Conservation (phyloP, 35 echinoderm and acorn worm species). For the Eucidaris tribuloides region DNA sequence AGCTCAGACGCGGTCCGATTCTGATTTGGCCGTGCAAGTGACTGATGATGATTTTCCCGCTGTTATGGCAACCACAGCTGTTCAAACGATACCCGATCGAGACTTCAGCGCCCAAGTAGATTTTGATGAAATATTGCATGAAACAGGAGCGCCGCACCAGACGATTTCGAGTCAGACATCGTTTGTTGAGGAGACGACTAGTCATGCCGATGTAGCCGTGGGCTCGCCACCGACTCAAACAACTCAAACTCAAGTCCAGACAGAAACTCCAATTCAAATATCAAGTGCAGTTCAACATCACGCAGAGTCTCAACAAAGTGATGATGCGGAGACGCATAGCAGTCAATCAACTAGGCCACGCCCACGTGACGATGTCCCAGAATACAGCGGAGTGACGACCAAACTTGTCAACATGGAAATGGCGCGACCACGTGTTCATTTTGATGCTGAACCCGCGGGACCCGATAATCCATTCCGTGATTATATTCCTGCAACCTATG, state of each 20-base stretch:
- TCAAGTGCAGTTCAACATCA: not conserved
- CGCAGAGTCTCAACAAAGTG: not conserved
- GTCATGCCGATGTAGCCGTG: not conserved
- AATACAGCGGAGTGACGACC: not conserved
- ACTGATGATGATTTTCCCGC: conserved; percentile 14
- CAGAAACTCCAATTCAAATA: not conserved
- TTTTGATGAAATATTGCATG: conserved; percentile 11
- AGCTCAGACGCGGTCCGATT: conserved; percentile 9
- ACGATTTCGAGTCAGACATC: conserved; percentile 24
- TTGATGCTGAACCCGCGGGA: conserved; percentile 24
- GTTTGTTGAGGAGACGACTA: too few species aligned
- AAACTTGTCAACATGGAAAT: conserved; percentile 22
- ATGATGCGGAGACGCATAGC: not conserved
- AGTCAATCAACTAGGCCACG: not conserved
- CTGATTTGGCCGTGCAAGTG: not conserved
- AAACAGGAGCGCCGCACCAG: not conserved
- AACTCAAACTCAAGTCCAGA: not conserved
- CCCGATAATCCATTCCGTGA: not conserved
- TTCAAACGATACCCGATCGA: not conserved
- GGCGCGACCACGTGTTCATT: conserved; percentile 12
- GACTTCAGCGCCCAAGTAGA: conserved; percentile 17
- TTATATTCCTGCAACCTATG: not conserved
- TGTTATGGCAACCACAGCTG: not conserved
- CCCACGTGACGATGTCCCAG: not conserved
- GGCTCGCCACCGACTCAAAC: not conserved